Evolutionary conservation across 2,797 vertebrate species (phyloP).

Genomic region (Orientallactaga sibirica): DNA sequence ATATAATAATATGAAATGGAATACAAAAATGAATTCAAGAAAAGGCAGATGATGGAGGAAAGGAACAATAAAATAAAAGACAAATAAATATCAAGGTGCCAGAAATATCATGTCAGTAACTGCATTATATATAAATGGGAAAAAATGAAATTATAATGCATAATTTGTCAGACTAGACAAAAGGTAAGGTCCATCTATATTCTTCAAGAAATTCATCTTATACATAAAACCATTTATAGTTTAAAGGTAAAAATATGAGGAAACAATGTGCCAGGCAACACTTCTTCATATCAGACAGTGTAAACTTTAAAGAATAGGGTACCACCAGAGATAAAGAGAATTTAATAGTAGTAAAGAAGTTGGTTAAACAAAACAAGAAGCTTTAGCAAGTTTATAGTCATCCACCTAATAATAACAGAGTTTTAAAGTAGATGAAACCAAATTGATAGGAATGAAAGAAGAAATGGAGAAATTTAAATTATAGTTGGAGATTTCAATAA

Average conservation of each 20-base stretch:
- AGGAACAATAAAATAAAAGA: not conserved
- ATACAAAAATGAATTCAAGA: not conserved
- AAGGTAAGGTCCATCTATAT: not conserved
- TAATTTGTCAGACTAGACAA: constrained; percentile 27
- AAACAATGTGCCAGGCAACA: not conserved
- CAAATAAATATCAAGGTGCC: not conserved
- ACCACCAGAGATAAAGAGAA: not conserved
- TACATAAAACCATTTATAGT: not conserved
- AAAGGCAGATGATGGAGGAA: not conserved
- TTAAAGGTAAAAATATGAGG: not conserved
- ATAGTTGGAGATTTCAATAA: constrained; percentile 55
- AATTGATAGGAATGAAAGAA: constrained; percentile 17
- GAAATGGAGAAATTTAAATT: constrained; percentile 48
- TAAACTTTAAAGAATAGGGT: not conserved
- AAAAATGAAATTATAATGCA: constrained; percentile 9
- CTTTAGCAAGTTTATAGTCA: not conserved
- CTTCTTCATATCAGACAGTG: not conserved
- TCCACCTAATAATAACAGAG: not conserved
- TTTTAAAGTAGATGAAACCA: constrained; percentile 20
- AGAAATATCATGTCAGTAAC: constrained; percentile 7
- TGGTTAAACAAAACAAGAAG: not conserved
- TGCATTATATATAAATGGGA: not conserved
- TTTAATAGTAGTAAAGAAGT: not conserved
- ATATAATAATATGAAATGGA: not conserved
- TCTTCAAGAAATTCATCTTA: constrained; percentile 6